Evolutionary conservation across 2,888 invertebrate genomes (phyloP).

Genomic region (Steromphala cineraria): DNA sequence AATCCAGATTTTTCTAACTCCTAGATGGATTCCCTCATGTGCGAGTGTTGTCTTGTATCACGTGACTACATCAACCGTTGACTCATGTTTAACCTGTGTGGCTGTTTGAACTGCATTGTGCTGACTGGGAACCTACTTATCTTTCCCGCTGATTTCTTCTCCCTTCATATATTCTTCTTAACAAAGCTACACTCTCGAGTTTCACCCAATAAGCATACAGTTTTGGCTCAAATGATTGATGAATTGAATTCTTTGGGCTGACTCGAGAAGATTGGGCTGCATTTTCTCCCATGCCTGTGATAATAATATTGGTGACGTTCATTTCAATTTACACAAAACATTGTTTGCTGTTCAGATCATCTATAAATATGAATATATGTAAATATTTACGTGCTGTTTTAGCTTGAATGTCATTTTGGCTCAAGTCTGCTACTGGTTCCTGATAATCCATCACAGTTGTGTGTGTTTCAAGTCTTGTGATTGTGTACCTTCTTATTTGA

Average conservation of each 20-base stretch:
- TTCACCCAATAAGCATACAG: not conserved
- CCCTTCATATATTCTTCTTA: not conserved
- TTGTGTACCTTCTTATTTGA: not conserved
- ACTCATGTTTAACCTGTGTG: not conserved
- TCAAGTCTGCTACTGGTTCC: not conserved
- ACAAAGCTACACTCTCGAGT: conserved; percentile 10
- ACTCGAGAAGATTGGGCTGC: conserved; percentile 1
- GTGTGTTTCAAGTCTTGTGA: not conserved
- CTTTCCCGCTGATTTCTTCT: not conserved
- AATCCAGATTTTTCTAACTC: not conserved
- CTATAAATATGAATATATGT: not conserved
- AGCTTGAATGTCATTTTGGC: not conserved
- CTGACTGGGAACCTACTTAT: not conserved
- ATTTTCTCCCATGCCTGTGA: conserved; percentile 9
- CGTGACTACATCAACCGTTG: not conserved
- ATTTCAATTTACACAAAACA: not conserved
- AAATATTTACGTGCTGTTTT: not conserved
- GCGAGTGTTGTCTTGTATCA: not conserved
- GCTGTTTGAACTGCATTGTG: not conserved
- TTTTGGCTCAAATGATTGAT: not conserved
- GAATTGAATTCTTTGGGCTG: not conserved
- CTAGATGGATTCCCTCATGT: not conserved
- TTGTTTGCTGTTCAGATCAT: conserved; percentile 1
- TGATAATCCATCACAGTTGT: not conserved
- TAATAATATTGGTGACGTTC: not conserved